Evolutionary conservation across 2,888 invertebrate species (phyloP).

Genomic region (Leptinotarsa haldemani): DNA sequence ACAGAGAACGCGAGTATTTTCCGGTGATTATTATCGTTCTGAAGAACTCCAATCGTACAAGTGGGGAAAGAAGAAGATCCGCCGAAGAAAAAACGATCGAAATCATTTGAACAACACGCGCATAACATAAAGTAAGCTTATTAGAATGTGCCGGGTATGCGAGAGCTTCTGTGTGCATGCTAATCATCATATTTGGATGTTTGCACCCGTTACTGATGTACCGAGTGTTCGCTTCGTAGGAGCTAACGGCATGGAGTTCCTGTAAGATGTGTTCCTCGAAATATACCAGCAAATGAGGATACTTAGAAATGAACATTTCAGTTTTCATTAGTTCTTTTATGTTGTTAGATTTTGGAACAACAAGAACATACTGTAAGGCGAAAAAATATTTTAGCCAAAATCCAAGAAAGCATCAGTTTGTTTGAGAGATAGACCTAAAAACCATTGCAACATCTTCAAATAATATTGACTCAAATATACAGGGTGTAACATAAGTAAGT

Average conservation of each 20-base stretch:
- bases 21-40: conserved; percentile 61
- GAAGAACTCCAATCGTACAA: conserved; percentile 57
- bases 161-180: conserved; percentile 43
- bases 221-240: not conserved
- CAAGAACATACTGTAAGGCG: too few relatives aligned
- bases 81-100: conserved; percentile 31
- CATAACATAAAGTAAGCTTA: conserved; percentile 44
- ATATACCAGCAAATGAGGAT: not conserved
- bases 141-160: conserved; percentile 51
- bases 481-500: too few relatives aligned
- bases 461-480: too few relatives aligned
- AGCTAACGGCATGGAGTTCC: not conserved
- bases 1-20: conserved; percentile 61
- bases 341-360: too few relatives aligned
- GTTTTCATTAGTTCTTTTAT: too few relatives aligned
- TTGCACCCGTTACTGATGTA: conserved; percentile 27
- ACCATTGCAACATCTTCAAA: too few relatives aligned
- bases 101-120: conserved; percentile 31
- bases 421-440: too few relatives aligned
- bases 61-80: conserved; percentile 37
- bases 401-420: too few relatives aligned
- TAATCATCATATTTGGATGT: conserved; percentile 46
- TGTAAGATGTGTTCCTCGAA: not conserved
- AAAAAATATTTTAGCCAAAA: too few relatives aligned
- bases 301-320: too few relatives aligned